These are phyloP conservation scores for Syngnathus typhle DNA, from an alignment of 2,113 vertebrate genomes.

Conservation along the genomic window DNA sequence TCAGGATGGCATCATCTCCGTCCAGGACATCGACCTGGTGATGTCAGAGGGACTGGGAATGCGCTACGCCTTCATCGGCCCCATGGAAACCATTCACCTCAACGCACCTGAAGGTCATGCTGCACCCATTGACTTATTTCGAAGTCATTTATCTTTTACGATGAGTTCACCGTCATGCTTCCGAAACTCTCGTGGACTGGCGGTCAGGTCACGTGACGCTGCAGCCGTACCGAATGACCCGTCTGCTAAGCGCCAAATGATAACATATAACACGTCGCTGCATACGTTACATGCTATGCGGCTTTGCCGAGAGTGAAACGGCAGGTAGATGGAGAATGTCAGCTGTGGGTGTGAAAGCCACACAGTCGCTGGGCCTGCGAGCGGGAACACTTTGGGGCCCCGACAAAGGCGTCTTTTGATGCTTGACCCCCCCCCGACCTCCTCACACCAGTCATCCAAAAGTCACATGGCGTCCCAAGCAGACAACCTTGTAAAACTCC, in stretches of 20 bases:
- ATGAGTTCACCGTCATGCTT: background rate
- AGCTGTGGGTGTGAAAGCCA: slow-evolving; percentile 66
- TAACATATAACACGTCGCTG: background rate
- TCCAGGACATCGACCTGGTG: slow-evolving; percentile 89
- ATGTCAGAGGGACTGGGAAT: slow-evolving; percentile 96
- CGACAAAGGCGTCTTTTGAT: slow-evolving; percentile 66
- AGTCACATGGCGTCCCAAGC: slow-evolving; percentile 39
- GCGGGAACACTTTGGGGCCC: slow-evolving; percentile 27
- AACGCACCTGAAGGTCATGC: slow-evolving; percentile 79
- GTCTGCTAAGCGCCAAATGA: background rate
- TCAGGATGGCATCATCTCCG: slow-evolving; percentile 88
- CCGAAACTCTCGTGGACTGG: background rate
- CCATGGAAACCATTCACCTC: slow-evolving; percentile 96
- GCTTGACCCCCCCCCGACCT: slow-evolving; percentile 48
- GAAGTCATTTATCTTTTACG: background rate
- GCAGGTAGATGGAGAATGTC: slow-evolving; percentile 67
- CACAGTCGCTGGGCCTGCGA: slow-evolving; percentile 41
- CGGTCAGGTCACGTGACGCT: background rate
- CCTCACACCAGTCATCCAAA: slow-evolving; percentile 59
- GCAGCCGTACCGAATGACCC: background rate
- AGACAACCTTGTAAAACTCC: background rate
- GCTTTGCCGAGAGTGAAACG: slow-evolving; percentile 36
- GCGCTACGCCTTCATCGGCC: slow-evolving; percentile 93
- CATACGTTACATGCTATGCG: slow-evolving; percentile 22
- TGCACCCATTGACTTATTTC: background rate